Base-by-base conservation (phyloP, 2,888 invertebrate genomes). In the Kuschelorhynchus macadamiae region DNA sequence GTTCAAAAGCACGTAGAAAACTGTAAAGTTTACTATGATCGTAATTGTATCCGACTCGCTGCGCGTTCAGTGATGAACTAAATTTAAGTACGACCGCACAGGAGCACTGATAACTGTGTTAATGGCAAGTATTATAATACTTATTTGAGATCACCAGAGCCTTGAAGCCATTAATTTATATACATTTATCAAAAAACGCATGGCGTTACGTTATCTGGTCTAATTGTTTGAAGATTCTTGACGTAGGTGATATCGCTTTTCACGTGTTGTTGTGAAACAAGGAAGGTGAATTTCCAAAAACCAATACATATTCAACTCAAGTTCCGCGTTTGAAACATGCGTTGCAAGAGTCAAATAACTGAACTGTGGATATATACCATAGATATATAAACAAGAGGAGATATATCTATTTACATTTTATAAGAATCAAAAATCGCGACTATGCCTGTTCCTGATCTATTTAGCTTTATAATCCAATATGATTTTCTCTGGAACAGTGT, bases 91-190 rank as follows among this genome's bases (percentile, higher is more conserved):
- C 59, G 44, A 44, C 16, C 47, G 61, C 20, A 52, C 62, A 30
- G 53, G 49, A 56, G 49, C 47, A 33, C 46, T 47, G 57, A 47
- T 60, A 47, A 41, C 21, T 61, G 56, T 67, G 61, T 56, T 61
- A 61, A 25, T 61, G 56, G 61, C 49, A 67, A 61, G 42, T 56
- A 61, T 61, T 67, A 61, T 53, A 49, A 55, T 41, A 61, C 56
- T 47, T 59, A 66, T 66, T 66, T 66, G 44, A 33, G 67, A 67
- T 67, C 49, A 42, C 30, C 53, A 33, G 46, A 61, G 41, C 67
- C 67, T 67, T 67, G 67, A 67, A 55, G 36, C 41, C 44, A 30
- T 39, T 55, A 67, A 61, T 56, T 67, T 55, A 67, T 61, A 67
- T 56, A 47, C 49, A 56, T 49, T 61, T 56, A 55, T 56, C 56